These are phyloP conservation scores for Lethrus apterus DNA, from an alignment of 1,140 invertebrate genomes.

Conservation along the genomic window DNA sequence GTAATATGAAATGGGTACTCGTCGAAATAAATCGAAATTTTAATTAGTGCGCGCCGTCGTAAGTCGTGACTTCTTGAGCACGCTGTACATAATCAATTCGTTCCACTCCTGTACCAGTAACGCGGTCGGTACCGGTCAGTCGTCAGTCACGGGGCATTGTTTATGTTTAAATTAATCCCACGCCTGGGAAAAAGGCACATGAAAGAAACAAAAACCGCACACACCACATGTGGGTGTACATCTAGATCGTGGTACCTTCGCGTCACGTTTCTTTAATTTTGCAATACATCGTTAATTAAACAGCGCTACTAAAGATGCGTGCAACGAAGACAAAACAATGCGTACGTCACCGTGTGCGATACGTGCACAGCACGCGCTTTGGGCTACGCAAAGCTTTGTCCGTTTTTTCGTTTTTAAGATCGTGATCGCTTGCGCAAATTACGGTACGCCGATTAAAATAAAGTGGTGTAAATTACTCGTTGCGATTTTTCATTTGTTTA, in stretches of 20 bases:
- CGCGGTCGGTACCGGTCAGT: not conserved
- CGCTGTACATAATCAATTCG: slow-evolving; percentile 12
- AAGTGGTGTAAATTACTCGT: not conserved
- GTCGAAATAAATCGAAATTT: not conserved
- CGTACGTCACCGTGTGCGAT: not conserved
- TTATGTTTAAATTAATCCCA: slow-evolving; percentile 13
- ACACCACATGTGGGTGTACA: slow-evolving; percentile 4
- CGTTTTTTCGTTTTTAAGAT: not conserved
- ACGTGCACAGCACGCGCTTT: not conserved
- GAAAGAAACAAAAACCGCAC: slow-evolving; percentile 3
- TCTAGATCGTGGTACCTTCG: not conserved
- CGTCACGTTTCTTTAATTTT: slow-evolving; percentile 10
- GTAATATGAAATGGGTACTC: no score
- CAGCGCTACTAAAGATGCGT: not conserved
- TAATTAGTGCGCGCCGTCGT: not conserved
- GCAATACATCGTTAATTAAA: slow-evolving; percentile 10
- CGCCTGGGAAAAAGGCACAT: no score
- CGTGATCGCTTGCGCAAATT: not conserved
- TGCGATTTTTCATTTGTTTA: not conserved
- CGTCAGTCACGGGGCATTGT: slow-evolving; percentile 1
- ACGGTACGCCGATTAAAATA: not conserved
- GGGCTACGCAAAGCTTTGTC: not conserved
- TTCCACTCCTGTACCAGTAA: slow-evolving; percentile 11
- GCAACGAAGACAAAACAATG: no score
- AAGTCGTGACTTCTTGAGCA: slow-evolving; percentile 7